These are phyloP conservation scores for Octopus sinensis DNA, from an alignment of 1,140 invertebrate species.

Conservation along the genomic window DNA sequence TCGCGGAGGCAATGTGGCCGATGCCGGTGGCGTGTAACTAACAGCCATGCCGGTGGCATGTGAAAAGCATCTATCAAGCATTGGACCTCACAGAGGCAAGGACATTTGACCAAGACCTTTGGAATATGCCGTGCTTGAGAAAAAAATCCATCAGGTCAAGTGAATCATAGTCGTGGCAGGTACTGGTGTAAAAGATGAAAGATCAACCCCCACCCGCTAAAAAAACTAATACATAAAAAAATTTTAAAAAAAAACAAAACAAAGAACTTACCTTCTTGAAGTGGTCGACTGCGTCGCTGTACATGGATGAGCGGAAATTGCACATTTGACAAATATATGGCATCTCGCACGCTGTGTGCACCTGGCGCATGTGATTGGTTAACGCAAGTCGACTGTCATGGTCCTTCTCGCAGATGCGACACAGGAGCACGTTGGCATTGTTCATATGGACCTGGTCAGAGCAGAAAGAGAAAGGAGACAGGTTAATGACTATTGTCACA, in stretches of 20 bases:
- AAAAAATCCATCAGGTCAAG: too few relatives aligned
- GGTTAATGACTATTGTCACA: too few relatives aligned
- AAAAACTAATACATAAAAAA: background rate
- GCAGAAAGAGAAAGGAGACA: background rate
- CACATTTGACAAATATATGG: constrained; percentile 54
- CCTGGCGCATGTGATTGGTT: constrained; percentile 45
- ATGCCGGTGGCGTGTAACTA: too few relatives aligned
- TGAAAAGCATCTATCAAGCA: too few relatives aligned
- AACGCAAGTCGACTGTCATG: constrained; percentile 37
- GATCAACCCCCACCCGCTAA: too few relatives aligned
- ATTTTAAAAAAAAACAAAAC: background rate
- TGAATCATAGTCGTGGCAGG: too few relatives aligned
- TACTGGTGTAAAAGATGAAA: too few relatives aligned
- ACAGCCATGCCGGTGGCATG: too few relatives aligned
- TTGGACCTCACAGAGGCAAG: too few relatives aligned
- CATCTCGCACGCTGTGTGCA: constrained; percentile 53
- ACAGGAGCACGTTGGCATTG: constrained; percentile 50
- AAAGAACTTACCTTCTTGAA: constrained; percentile 50
- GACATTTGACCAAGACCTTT: too few relatives aligned
- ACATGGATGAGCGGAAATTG: constrained; percentile 52
- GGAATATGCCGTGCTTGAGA: too few relatives aligned
- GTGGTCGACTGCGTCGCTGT: constrained; percentile 55
- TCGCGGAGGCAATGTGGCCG: too few relatives aligned
- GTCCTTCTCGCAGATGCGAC: constrained; percentile 55
- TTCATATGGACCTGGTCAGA: constrained; percentile 49